Conservation (phyloP, 2,888 invertebrate genomes). For the Lottia scabra region DNA sequence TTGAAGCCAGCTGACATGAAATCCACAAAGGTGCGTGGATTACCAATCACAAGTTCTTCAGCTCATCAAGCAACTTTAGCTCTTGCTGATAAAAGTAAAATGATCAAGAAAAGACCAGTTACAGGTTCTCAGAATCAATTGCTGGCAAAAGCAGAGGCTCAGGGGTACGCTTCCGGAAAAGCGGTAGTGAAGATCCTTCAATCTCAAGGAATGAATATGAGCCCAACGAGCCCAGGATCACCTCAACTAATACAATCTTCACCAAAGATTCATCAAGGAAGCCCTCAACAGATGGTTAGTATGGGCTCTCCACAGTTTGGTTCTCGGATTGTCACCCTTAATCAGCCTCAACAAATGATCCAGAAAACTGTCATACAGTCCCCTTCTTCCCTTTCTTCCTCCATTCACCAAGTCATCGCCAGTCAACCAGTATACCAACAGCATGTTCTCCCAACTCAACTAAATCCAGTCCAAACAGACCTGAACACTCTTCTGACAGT, state of each 20-base stretch:
- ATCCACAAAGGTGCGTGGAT: too few species aligned
- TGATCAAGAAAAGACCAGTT: background rate
- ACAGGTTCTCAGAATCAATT: background rate
- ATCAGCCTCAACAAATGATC: too few species aligned
- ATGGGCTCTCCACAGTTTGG: too few species aligned
- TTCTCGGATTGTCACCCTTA: too few species aligned
- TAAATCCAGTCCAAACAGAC: background rate
- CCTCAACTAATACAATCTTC: too few species aligned
- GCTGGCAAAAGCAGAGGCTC: background rate
- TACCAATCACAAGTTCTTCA: background rate
- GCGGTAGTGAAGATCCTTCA: background rate
- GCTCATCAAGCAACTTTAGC: background rate
- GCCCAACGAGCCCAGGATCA: background rate
- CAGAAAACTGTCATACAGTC: too few species aligned
- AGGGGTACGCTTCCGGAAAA: background rate
- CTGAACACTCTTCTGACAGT: background rate
- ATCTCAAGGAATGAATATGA: background rate
- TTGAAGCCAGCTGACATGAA: too few species aligned
- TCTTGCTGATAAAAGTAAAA: background rate
- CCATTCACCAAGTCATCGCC: background rate
- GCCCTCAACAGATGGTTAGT: too few species aligned
- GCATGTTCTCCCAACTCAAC: background rate
- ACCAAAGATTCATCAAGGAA: too few species aligned
- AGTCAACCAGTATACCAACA: background rate
- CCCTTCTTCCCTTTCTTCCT: too few species aligned